Conservation (phyloP, 1,140 invertebrate genomes). For the Lepidurus packardi region DNA sequence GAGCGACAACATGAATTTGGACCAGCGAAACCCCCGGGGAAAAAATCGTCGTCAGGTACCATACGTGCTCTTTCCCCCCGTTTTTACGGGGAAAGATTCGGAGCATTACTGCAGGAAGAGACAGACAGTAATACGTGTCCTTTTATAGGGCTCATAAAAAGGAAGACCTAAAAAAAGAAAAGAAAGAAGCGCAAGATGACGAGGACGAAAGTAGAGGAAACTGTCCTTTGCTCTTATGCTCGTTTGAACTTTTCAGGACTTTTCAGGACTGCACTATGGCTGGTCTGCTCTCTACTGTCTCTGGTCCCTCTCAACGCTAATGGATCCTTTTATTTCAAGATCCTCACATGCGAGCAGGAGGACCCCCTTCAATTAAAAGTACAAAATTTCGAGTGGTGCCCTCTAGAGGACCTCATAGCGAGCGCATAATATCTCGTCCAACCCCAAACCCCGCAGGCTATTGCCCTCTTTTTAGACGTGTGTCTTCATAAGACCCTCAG, state of each 20-base stretch:
- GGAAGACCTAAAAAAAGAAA: too few species aligned
- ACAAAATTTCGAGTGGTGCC: conserved; percentile 14
- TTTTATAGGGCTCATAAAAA: conserved; percentile 11
- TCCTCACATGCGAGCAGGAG: conserved; percentile 20
- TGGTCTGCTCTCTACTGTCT: neutral
- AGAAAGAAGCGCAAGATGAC: neutral
- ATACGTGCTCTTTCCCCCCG: neutral
- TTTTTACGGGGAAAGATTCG: neutral
- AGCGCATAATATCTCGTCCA: conserved; percentile 17
- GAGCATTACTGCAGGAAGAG: conserved; percentile 14
- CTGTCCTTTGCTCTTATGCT: neutral
- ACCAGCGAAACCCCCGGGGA: neutral
- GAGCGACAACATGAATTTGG: neutral
- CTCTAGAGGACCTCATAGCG: neutral
- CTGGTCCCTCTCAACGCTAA: conserved; percentile 4
- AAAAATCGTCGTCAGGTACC: neutral
- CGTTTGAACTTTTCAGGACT: conserved; percentile 1
- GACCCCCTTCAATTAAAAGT: conserved; percentile 21
- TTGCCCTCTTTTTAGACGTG: neutral
- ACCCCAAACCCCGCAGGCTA: neutral
- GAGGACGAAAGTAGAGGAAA: neutral
- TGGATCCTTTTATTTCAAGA: conserved; percentile 22
- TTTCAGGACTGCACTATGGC: neutral
- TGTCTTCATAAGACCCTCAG: neutral
- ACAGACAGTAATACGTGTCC: conserved; percentile 12